Evolutionary conservation across 2,888 invertebrate genomes (phyloP), one percentile per base, ranked within the genome.

Genomic region (Adelognathus sp.): DNA sequence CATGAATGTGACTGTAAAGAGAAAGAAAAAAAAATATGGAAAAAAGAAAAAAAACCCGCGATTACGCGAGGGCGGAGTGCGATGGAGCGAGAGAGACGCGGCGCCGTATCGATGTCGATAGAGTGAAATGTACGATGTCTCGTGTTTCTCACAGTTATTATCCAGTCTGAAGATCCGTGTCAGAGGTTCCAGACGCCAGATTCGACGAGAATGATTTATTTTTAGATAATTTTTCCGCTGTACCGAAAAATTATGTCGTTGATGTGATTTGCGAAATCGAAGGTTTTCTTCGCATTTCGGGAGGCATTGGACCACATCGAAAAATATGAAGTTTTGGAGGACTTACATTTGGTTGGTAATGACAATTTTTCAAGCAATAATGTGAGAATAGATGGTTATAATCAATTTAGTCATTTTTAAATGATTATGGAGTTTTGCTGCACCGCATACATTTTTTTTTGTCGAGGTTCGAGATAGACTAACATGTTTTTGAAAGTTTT

Each of bases 121-220:
- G 44, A 69, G 52, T 52, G 41, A 75, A 69, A 69, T 69, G 41
- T 69, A 16, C 14, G 67, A 29, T 33, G 31, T 29, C 24, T 41
- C 24, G 31, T n/a, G 44, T 41, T 61, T 61, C 67, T 61, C 33
- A 9, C 31, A 75, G 63, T 24, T 27, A 60, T 69, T 75, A 67
- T 75, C 61, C 33, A 52, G 16, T 52, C 54, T 54, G 33, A 31
- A 61, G 67, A 69, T 75, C 61, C 24, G 74, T 74, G 74, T 74
- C 74, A 31, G n/a, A 61, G 60, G 52, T 67, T 67, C 41, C 39
- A 74, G 50, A 7, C 18, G 18, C 18, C 41, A 9, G n/a, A 5
- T 33, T 36, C 14, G 21, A 39, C 24, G 39, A 39, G 1, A 21
- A 11, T 39, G 4, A n/a, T 18, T 36, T 60, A 9, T 41, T 27